Conservation (phyloP, 2,888 invertebrate species). For the Apeira syringaria region DNA sequence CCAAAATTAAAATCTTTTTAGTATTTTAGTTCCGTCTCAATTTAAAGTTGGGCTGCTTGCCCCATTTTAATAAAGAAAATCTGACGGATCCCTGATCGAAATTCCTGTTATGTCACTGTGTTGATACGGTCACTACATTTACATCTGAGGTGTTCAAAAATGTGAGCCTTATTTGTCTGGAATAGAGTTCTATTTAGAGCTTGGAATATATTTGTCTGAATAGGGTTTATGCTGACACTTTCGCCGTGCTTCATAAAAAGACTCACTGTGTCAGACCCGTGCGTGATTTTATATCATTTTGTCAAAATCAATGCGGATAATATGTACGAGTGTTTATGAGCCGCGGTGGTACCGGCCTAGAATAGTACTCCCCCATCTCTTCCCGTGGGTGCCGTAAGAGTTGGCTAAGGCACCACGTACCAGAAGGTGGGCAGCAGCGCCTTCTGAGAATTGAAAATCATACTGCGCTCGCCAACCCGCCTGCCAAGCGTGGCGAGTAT, state of each 20-base stretch:
- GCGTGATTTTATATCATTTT: neutral
- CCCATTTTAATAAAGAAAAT: slow-evolving; percentile 45
- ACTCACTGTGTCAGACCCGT: slow-evolving; percentile 7
- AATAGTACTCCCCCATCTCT: too few species aligned
- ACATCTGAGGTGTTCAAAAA: slow-evolving; percentile 25
- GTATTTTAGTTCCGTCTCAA: slow-evolving; percentile 37
- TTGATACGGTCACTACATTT: slow-evolving; percentile 33
- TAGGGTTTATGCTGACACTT: slow-evolving; percentile 55
- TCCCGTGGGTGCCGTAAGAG: too few species aligned
- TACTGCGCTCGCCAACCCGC: too few species aligned
- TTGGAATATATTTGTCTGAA: slow-evolving; percentile 3
- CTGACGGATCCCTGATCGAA: slow-evolving; percentile 39
- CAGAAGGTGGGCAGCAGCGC: too few species aligned
- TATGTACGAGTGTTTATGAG: too few species aligned
- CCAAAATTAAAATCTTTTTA: slow-evolving; percentile 33
- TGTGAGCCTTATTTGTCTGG: slow-evolving; percentile 15
- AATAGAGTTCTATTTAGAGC: slow-evolving; percentile 31
- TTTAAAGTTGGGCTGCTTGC: slow-evolving; percentile 32
- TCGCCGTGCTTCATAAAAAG: slow-evolving; percentile 17
- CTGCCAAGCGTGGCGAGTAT: too few species aligned
- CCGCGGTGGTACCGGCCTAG: too few species aligned
- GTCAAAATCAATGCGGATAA: too few species aligned
- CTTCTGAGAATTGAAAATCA: too few species aligned
- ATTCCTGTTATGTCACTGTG: slow-evolving; percentile 45
- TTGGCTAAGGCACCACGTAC: too few species aligned